Conservation (phyloP, 2,888 invertebrate genomes). For the Dinocampus coccinellae region DNA sequence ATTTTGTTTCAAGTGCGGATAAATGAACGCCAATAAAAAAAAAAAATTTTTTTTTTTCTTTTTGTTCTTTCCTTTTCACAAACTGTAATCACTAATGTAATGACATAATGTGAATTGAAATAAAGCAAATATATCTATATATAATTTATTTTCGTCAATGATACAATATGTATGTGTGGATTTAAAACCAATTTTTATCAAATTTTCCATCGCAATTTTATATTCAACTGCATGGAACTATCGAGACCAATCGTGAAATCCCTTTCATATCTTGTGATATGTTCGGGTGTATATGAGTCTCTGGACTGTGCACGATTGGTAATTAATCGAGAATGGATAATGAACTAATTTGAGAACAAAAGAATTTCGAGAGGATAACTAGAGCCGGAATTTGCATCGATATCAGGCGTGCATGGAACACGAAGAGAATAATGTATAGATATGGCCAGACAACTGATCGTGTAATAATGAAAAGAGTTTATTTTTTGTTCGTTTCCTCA, state of each 20-base stretch:
- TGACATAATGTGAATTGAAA: neutral
- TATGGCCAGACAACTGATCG: neutral
- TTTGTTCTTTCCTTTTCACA: too few species aligned
- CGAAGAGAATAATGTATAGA: neutral
- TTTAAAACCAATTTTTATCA: neutral
- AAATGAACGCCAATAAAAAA: neutral
- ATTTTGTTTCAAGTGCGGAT: too few species aligned
- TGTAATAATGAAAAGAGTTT: neutral
- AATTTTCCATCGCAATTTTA: neutral
- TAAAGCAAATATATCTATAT: too few species aligned
- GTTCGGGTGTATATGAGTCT: neutral
- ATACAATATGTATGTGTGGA: neutral
- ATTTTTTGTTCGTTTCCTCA: neutral
- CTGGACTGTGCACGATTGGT: neutral
- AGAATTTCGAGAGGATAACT: neutral
- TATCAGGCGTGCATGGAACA: neutral
- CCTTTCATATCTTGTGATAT: neutral
- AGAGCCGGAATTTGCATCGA: neutral
- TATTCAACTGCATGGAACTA: neutral
- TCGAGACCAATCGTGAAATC: neutral
- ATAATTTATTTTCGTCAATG: too few species aligned
- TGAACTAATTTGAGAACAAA: slow-evolving; percentile 30
- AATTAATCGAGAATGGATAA: slow-evolving; percentile 27
- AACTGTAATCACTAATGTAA: neutral
- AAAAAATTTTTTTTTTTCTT: too few species aligned